These are phyloP conservation scores for Corythornis vintsioides DNA, from an alignment of 2,113 vertebrate genomes.

Conservation along the genomic window DNA sequence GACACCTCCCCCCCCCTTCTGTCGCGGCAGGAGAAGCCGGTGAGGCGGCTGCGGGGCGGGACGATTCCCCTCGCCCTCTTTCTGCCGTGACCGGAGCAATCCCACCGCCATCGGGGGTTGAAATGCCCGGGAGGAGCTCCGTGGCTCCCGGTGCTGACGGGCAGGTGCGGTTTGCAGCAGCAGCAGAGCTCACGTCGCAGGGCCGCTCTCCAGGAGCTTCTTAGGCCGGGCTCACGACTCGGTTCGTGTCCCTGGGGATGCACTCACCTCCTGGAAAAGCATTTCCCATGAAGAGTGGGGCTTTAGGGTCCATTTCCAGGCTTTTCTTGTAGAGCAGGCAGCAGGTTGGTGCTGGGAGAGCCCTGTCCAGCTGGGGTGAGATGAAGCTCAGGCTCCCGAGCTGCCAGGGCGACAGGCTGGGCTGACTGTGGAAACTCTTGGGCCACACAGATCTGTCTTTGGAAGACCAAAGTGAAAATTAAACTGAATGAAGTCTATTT, in stretches of 20 bases:
- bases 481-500: no score
- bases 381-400: no score
- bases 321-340: not conserved
- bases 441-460: no score
- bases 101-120: accelerated
- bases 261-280: not conserved
- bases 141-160: not conserved
- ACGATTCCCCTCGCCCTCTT: accelerated
- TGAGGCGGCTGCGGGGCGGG: not conserved
- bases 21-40: not conserved
- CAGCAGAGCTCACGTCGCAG: not conserved
- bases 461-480: no score
- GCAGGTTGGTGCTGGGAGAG: no score
- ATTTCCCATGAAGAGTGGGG: no score
- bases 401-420: no score
- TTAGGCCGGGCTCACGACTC: no score
- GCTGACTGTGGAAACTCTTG: no score
- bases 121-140: not conserved
- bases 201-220: accelerated
- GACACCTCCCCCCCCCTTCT: not conserved
- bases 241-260: not conserved
- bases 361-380: no score
- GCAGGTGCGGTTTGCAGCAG: not conserved
- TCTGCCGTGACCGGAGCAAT: not conserved
- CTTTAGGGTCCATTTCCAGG: no score